A percentile compares a stretch with the other conserved stretches of the same genome.
Conservation (phyloP, 2,113 vertebrate genomes). For the Rhizomys pruinosus region DNA sequence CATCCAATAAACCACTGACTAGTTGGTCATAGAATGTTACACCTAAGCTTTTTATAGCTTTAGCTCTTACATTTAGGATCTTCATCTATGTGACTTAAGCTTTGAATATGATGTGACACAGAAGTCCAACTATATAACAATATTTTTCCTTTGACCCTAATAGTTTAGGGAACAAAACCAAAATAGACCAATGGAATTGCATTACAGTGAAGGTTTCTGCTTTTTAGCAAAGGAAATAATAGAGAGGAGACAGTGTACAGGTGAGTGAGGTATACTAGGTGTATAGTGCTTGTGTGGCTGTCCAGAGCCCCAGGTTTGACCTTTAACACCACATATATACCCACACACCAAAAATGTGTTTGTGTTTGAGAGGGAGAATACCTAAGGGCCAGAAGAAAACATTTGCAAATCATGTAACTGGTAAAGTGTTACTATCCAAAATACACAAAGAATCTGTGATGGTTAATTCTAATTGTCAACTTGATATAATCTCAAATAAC, state of each 20-base stretch:
- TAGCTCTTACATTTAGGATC: background rate
- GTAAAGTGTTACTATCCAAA: background rate
- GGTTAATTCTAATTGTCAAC: background rate
- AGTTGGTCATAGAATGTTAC: background rate
- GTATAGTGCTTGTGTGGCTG: background rate
- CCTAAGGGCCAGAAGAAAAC: background rate
- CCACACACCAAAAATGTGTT: background rate
- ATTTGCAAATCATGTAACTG: background rate
- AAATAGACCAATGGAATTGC: background rate
- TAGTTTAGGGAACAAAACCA: background rate
- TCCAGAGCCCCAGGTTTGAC: background rate
- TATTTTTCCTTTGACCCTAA: background rate
- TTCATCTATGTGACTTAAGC: background rate
- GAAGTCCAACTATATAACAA: background rate
- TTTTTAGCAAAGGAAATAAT: background rate
- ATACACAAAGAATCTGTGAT: background rate
- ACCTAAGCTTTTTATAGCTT: background rate
- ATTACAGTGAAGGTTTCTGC: background rate
- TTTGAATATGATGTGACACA: background rate
- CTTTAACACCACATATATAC: background rate
- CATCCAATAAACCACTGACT: background rate
- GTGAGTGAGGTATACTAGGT: background rate
- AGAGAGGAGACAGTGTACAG: background rate
- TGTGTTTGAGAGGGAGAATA: background rate
- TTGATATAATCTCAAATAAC: background rate